Base-by-base conservation (phyloP, 2,888 invertebrate species). In the Cyclophora albipunctata region DNA sequence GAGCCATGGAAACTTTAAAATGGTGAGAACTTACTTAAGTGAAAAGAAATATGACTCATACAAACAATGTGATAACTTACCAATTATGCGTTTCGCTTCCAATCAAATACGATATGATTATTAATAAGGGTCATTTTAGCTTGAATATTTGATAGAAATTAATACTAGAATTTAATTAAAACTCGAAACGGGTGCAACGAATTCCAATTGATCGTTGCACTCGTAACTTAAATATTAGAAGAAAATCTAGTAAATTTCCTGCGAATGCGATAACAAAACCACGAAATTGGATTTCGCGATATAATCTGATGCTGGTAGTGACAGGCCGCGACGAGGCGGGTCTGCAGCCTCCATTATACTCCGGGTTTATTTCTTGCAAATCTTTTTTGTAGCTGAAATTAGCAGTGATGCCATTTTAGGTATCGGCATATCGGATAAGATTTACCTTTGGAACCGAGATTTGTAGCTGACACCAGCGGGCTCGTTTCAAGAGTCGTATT, bases 221-320 rank as follows among this genome's bases (percentile, higher is more conserved):
- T 20, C 45, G 45, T 56, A 56, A 52, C 56, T 60, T 54, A 58
- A 57, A 58, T 74, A 74, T 72, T 67, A 74, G 65, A 73, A 67
- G 66, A 77, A 73, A 76, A 81, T 80, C 75, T 79, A 78, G 78
- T 75, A 72, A 81, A 82, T 84, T 82, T 78, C 77, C 80, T 73
- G 69, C 63, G 66, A 69, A 66, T 60, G 71, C 81, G 85, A 87
- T 85, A 85, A 83, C 82, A 81, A 84, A 85, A 84, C 85, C 84
- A 79, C 86, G 81, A 85, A 87, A 88, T 88, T 88, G 87, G 86
- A 86, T 88, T 88, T 77, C 67, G 72, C 81, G 87, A 88, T 88
- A 82, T 80, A 83, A 88, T 88, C 87, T 83, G 66, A 67, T 70
- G 69, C 75, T 81, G 81, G 69, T 69, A 69, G 76, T 81, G 82